These are phyloP conservation scores for Heliconius hortense DNA, from an alignment of 2,888 invertebrate species.

Conservation along the genomic window DNA sequence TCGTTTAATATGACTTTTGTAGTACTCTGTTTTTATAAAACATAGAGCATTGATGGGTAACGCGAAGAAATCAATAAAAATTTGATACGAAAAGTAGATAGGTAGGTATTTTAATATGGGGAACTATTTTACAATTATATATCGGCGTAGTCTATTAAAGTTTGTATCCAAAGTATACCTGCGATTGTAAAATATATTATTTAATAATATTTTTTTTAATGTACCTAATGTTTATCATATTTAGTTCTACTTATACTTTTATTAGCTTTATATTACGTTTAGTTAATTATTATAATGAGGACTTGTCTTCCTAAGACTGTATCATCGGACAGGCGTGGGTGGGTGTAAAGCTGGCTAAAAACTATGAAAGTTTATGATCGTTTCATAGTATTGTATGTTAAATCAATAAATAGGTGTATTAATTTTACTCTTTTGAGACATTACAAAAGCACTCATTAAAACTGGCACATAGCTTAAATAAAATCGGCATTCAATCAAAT, in stretches of 20 bases:
- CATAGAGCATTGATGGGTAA: slow-evolving; percentile 52
- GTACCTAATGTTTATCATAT: slow-evolving; percentile 18
- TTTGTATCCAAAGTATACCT: slow-evolving; percentile 40
- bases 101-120: slow-evolving; percentile 80
- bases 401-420: slow-evolving; percentile 23
- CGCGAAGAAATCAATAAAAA: slow-evolving; percentile 62
- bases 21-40: slow-evolving; percentile 49
- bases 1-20: slow-evolving; percentile 45
- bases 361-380: slow-evolving; percentile 30
- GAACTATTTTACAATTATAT: slow-evolving; percentile 70
- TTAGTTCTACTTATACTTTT: slow-evolving; percentile 33
- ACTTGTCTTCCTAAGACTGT: slow-evolving; percentile 44
- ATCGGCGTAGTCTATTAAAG: slow-evolving; percentile 46
- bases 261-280: slow-evolving; percentile 35
- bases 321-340: slow-evolving; percentile 37
- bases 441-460: slow-evolving; percentile 39
- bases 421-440: slow-evolving; percentile 19
- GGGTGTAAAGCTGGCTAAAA: slow-evolving; percentile 34
- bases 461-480: slow-evolving; percentile 42
- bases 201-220: slow-evolving; percentile 31
- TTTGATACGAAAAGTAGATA: slow-evolving; percentile 80
- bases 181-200: slow-evolving; percentile 33
- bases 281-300: slow-evolving; percentile 37
- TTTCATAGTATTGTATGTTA: slow-evolving; percentile 28
- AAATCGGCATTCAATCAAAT: slow-evolving; percentile 46